These are phyloP conservation scores for Collichthys lucidus DNA, from an alignment of 2,113 vertebrate genomes.

Conservation along the genomic window DNA sequence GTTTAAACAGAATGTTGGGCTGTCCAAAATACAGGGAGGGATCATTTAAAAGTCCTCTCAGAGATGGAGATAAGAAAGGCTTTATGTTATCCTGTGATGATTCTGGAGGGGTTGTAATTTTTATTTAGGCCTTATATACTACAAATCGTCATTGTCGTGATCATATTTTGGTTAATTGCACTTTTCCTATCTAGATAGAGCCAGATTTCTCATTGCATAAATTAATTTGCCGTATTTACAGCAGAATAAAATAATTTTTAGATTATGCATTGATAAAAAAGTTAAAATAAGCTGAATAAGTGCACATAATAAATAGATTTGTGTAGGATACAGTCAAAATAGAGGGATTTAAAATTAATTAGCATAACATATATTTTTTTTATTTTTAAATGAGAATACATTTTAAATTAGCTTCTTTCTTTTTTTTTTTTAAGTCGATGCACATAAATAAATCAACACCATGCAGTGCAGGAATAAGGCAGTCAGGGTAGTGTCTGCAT, in stretches of 20 bases:
- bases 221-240: no score
- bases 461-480: background rate
- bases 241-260: background rate
- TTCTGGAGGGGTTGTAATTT: background rate
- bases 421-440: background rate
- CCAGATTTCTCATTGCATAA: background rate
- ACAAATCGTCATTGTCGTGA: background rate
- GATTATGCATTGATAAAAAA: background rate
- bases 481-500: slow-evolving; percentile 8
- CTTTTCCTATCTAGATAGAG: no score
- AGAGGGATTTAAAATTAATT: no score
- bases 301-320: background rate
- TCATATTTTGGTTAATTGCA: no score
- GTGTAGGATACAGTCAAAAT: background rate
- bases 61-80: background rate
- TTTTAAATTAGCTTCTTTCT: background rate
- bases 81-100: background rate
- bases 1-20: background rate
- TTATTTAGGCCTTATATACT: background rate
- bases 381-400: no score
- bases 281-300: background rate
- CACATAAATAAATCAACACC: background rate
- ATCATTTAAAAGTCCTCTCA: slow-evolving; percentile 1
- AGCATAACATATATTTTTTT: no score
- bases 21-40: background rate